Evolutionary conservation across 2,797 vertebrate genomes (phyloP).

Genomic region (Passerculus sandwichensis): DNA sequence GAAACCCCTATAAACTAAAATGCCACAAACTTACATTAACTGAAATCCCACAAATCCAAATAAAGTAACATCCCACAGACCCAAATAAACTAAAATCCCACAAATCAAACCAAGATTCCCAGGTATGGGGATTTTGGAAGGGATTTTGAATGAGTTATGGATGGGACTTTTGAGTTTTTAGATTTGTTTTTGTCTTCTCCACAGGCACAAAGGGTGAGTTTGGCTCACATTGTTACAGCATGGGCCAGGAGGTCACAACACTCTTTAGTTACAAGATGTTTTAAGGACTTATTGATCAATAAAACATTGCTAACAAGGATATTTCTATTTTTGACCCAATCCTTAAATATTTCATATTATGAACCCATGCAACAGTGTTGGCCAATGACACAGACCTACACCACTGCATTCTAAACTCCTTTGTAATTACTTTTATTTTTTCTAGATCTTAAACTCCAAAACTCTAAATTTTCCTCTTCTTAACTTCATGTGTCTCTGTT

Average conservation of each 20-base stretch:
- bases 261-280: neutral
- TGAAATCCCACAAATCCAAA: no score
- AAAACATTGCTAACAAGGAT: neutral
- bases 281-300: neutral
- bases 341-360: neutral
- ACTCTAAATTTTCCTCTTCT: neutral
- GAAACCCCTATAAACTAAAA: no score
- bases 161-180: neutral
- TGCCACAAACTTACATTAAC: fast-evolving
- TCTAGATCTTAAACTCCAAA: neutral
- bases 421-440: neutral
- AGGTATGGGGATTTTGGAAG: neutral
- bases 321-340: neutral
- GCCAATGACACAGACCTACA: neutral
- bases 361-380: neutral
- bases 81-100: no score
- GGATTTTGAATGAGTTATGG: neutral
- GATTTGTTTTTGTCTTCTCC: neutral
- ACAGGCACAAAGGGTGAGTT: neutral
- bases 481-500: neutral
- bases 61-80: no score
- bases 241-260: neutral
- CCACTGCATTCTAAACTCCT: neutral
- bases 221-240: neutral
- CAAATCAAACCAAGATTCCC: neutral